A percentile compares a stretch with the other conserved stretches of the same genome.
Evolutionary conservation across 2,113 vertebrate species (phyloP).

Genomic region (Plecturocebus donacophilus): DNA sequence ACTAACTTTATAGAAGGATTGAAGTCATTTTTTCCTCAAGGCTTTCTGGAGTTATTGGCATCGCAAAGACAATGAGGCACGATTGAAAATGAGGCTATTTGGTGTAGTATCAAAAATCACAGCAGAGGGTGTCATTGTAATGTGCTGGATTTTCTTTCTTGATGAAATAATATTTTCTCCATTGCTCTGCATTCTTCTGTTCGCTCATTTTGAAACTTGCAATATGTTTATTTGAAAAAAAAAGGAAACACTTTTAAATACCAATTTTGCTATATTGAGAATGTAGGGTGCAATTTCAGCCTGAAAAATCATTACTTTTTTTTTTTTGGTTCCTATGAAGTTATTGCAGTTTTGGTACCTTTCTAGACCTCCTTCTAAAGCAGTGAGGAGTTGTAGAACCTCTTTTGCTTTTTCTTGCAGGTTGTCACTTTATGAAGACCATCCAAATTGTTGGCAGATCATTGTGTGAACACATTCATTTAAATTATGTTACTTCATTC

Average conservation of each 20-base stretch:
- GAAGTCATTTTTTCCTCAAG: background rate
- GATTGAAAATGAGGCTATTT: background rate
- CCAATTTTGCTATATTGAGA: slow-evolving; percentile 38
- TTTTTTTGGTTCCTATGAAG: slow-evolving; percentile 26
- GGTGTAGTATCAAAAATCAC: background rate
- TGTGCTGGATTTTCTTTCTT: background rate
- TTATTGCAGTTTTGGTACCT: slow-evolving; percentile 33
- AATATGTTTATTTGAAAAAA: background rate
- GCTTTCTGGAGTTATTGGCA: background rate
- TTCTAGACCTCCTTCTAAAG: background rate
- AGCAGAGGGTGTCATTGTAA: slow-evolving; percentile 53
- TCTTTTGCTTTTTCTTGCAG: background rate
- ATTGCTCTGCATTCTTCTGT: background rate
- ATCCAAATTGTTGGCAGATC: background rate
- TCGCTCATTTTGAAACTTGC: slow-evolving; percentile 35
- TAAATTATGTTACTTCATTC: slow-evolving; percentile 31
- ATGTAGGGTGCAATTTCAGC: background rate
- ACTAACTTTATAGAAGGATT: slow-evolving; percentile 14
- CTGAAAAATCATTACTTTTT: slow-evolving; percentile 45
- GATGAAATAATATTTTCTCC: background rate
- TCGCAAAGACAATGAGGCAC: background rate
- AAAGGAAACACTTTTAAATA: background rate
- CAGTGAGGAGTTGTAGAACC: background rate
- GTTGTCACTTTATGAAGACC: background rate
- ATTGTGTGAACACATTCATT: background rate